Base-by-base conservation (phyloP, 1,140 invertebrate species). In the Campoletis sonorensis region DNA sequence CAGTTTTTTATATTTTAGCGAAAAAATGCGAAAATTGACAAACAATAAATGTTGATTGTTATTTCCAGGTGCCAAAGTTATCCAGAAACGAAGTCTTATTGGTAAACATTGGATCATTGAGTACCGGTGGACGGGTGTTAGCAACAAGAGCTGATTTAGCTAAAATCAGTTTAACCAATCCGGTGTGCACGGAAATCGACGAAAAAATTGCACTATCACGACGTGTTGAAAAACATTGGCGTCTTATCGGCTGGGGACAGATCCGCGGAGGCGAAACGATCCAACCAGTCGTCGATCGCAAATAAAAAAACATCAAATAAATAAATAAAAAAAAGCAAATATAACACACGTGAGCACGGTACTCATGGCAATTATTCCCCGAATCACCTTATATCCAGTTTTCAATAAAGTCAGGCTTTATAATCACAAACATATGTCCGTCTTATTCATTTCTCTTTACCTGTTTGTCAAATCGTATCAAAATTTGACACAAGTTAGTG, bases 151-250 rank as follows among this genome's bases (percentile, higher is more conserved):
- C 96, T 86, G 99, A 99, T 95, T 96, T 99, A 90, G 98, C 98
- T 4, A 99, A 99, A 92, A 99, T 99, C 81, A 96, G 96, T 58
- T 93, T 99, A 30, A 99, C 98, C 18, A 98, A 97, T 92, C 99
- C 99, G 3, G 99, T 99, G 0, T 99, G 99, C 90, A 99, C 99
- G 33, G 99, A 99, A 93, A 95, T 99, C 82, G 98, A 97, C 79
- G 99, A 99, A 90, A 99, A 99, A 91, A 99, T 99, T 88, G 99
- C 99, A 13, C 94, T 99, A 4, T 99, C 98, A 90, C 94, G 99
- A 89, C 95, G 98, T 92, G 98, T 99, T 61, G 99, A 99, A 85
- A 99, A 99, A 90, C 98, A 99, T 94, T 99, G 99, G 99, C 96
- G 99, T 92, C 94, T 99, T 85, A 99, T 99, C 91, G 98, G 98